Base-by-base conservation (phyloP, 1,140 invertebrate species). In the Teleopsis dalmanni region DNA sequence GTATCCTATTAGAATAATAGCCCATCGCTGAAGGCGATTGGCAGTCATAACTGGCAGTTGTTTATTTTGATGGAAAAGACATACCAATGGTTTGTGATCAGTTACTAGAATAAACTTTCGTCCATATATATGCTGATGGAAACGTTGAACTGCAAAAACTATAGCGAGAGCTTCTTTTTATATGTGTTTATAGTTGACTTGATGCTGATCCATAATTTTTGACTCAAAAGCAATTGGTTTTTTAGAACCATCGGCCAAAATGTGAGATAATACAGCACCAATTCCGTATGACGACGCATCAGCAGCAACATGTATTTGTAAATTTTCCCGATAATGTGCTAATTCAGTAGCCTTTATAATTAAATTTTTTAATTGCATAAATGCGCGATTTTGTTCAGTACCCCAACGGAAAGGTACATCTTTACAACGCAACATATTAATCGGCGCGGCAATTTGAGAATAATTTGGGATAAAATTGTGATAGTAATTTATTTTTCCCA, bases 111-210 rank as follows among this genome's bases (percentile, higher is more conserved):
- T 59, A 48, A 74, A 70, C 43, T 56, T 47, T 21, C 48, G 51
- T 13, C 72, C 73, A 35, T 36, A 54, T 11, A 56, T 40, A 19
- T 18, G 22, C 5, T 19, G 37, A 40, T 40, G 37, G 6, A 23
- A 21, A 7, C 22, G 18, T 16, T 35, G 13, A 14, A 35, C 6
- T n/a, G 33, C 33, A 35, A 35, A 35, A n/a, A 35, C 33, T 35
- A 35, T 5, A 35, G n/a, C n/a, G 6, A 35, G 13, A 8, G 33
- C n/a, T 35, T 14, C 33, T 7, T 8, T 29, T 29, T 29, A 38
- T 1, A 56, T 56, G 56, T 76, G 77, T 29, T 61, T 45, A 38
- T 79, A 81, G 9, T 74, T 74, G 51, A 57, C 51, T 57, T 81
- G 72, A 3, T 72, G 56, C 3, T 35, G 22, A n/a, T 58, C 70